phyloP scores from a whole-genome alignment of 2,888 invertebrate genomes.

The Dimorphilus gyrociliatus region DNA sequence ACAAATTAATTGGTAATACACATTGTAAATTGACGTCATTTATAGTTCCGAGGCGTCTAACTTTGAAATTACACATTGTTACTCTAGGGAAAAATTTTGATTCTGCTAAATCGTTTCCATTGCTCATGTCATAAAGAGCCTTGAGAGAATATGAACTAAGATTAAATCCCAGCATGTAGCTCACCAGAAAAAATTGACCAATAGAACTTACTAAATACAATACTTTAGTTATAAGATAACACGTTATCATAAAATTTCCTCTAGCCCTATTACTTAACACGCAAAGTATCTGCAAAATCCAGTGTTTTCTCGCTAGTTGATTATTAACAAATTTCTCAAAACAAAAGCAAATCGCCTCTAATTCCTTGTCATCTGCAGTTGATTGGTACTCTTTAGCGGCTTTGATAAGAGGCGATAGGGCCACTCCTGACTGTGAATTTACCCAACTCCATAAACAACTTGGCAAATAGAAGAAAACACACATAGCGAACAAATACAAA shows the following conservation, averaged over 20 bases:
- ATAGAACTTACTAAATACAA: slow-evolving; percentile 36
- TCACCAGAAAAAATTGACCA: slow-evolving; percentile 38
- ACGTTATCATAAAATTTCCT: slow-evolving; percentile 37
- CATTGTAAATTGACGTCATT: slow-evolving; percentile 36
- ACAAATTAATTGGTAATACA: slow-evolving; percentile 28
- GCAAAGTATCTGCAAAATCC: no score
- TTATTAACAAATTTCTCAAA: no score
- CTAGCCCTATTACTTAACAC: slow-evolving; percentile 28
- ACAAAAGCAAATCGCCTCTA: no score
- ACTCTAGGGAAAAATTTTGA: slow-evolving; percentile 29
- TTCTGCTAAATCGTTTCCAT: slow-evolving; percentile 25
- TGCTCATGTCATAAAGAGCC: slow-evolving; percentile 36
- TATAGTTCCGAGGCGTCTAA: slow-evolving; percentile 36
- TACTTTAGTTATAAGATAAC: slow-evolving; percentile 37
- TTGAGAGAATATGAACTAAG: slow-evolving; percentile 36
- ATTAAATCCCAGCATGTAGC: slow-evolving; percentile 37
- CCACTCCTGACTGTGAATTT: no score
- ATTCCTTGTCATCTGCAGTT: no score
- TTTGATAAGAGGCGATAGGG: no score
- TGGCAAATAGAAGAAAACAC: slow-evolving; percentile 39
- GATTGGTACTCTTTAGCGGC: no score
- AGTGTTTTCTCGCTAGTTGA: no score
- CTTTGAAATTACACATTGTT: slow-evolving; percentile 32
- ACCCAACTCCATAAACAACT: slow-evolving; percentile 39
- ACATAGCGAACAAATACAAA: slow-evolving; percentile 39